Base-by-base conservation (phyloP, 2,797 vertebrate genomes). In the Hapalemur alaotrensis region DNA sequence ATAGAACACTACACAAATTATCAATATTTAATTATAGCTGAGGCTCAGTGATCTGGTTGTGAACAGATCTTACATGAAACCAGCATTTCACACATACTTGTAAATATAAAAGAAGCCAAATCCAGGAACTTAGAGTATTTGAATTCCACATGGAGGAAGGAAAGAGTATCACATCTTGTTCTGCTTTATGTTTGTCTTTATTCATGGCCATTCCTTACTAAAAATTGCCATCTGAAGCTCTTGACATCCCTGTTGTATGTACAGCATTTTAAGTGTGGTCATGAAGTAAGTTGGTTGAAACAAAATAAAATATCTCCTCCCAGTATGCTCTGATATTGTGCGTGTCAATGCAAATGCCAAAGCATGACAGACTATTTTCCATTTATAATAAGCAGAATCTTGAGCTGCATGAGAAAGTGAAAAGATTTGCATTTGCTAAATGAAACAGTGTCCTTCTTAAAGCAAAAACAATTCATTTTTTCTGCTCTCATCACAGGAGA, bases 391-490 rank as follows among this genome's bases (percentile, higher is more conserved):
- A 97, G 65, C 59, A 90, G 95, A 94, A 63, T 85, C 57, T 92
- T 82, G 69, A 96, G 54, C 63, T 90, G 57, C 76, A 41, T 75
- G 86, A 85, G 86, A 86, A 76, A 96, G 89, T 69, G 46, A 88
- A 82, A 81, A 94, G 63, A 96, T 95, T 96, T 95, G 76, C 94
- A 85, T 82, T 94, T 83, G 85, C 48, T 23, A 79, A 94, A 73
- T 90, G 89, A 92, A 95, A 76, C 78, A 82, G 52, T 84, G 92
- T 91, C 63, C 69, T 32, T 28, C 75, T 96, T 95, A 95, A 97
- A 96, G 91, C 88, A 97, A 80, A 70, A 95, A 86, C 80, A 91
- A 81, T 95, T 97, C 69, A 84, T 97, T 97, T 97, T 95, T 84
- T 93, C 87, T 69, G 52, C 80, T 93, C 8, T 95, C 46, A 43